Conservation (phyloP, 92 coral and sea anemone genomes). For the Montipora capitata region DNA sequence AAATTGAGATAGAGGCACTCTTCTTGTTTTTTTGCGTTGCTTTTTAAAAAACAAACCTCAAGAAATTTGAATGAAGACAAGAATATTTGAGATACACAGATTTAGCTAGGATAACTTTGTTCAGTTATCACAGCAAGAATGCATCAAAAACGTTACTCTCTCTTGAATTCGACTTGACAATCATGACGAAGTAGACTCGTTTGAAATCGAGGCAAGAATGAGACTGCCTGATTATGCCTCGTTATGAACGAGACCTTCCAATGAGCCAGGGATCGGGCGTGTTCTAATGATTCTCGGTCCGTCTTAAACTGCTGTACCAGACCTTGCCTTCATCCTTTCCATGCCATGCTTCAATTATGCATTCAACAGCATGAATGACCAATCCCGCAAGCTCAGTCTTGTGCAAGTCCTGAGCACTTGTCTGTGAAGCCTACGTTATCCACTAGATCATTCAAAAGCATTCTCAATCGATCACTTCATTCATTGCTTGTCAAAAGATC, state of each 20-base stretch:
- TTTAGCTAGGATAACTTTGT: neutral
- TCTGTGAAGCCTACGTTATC: neutral
- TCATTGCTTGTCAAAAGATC: constrained; percentile 54
- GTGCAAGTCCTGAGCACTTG: neutral
- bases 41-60: constrained; percentile 1
- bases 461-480: neutral
- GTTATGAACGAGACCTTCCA: too few relatives aligned
- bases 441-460: neutral
- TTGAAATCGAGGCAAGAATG: constrained; percentile 2
- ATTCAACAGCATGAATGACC: neutral
- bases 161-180: neutral
- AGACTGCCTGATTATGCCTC: too few relatives aligned
- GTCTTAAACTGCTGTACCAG: too few relatives aligned
- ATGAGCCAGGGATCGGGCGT: too few relatives aligned
- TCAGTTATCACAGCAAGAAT: neutral
- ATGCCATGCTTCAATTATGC: too few relatives aligned
- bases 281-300: too few relatives aligned
- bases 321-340: too few relatives aligned
- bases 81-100: neutral
- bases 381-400: constrained; percentile 3
- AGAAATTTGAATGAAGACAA: neutral
- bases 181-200: neutral
- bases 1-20: neutral
- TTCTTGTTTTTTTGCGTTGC: neutral
- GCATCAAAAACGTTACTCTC: too few relatives aligned